Conservation (phyloP, 2,113 vertebrate genomes). For the Aplodontia rufa region DNA sequence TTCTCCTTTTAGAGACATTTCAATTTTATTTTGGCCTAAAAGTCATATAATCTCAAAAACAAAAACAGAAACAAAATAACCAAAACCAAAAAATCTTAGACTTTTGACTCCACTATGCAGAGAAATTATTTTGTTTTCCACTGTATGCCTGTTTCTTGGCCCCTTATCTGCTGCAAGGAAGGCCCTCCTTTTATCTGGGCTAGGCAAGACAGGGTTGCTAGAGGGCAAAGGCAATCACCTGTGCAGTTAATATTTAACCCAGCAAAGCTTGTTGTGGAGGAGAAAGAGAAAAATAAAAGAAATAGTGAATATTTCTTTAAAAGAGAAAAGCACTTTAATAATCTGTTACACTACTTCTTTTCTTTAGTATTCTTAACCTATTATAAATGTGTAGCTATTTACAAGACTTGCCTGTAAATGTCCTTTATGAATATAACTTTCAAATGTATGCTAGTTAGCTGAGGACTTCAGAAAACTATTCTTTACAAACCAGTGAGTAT, state of each 20-base stretch:
- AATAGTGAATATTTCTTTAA: not conserved
- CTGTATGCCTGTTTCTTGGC: too few species aligned
- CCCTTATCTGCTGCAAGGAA: not conserved
- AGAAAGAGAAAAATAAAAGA: conserved; percentile 22
- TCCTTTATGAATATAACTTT: not conserved
- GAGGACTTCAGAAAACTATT: not conserved
- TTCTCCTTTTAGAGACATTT: not conserved
- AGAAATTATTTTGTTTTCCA: not conserved
- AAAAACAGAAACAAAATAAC: not conserved
- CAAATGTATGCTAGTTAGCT: not conserved
- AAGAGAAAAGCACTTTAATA: too few species aligned
- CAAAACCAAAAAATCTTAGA: not conserved
- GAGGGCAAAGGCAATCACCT: not conserved
- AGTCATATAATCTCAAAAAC: not conserved
- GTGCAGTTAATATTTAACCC: not conserved
- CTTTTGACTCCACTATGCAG: not conserved
- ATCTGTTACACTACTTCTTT: too few species aligned
- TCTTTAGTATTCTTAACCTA: conserved; percentile 5
- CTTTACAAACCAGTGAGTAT: not conserved
- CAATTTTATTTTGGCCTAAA: not conserved
- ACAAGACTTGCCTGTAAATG: not conserved
- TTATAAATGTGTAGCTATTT: conserved; percentile 7
- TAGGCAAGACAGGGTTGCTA: not conserved
- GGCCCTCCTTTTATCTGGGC: not conserved
- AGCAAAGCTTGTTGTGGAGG: not conserved